Base-by-base conservation (phyloP, 2,888 invertebrate species). In the Tenthredo amoena region DNA sequence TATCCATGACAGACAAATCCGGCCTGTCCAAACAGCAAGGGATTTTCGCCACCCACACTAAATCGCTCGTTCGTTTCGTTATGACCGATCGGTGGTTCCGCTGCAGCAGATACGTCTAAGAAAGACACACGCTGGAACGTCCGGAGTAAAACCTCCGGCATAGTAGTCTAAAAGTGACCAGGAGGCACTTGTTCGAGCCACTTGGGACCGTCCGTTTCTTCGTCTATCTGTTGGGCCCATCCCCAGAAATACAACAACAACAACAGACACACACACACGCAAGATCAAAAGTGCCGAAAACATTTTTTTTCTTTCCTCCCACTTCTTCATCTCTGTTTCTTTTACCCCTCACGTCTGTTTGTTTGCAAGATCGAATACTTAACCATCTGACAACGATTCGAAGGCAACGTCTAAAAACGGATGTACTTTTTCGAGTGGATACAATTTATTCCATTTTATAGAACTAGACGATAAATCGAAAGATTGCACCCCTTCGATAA, bases 1-100 rank as follows among this genome's bases (percentile, higher is more conserved):
- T 83, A 83, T 83, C 83, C 83, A 83, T 83, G 83, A 83, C 83
- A 83, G 83, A 83, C 68, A 83, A 83, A 83, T 83, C 83, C 71
- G 82, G 40, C 83, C 83, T 83, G 83, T 83, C 83, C 68, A 83
- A 83, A 83, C 83, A 83, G 34, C 83, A 26, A 68, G 68, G 47
- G 65, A 18, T 71, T 83, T 83, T 68, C 21, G 83, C 26, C 83
- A 83, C 83, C 83, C 83, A 34, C 83, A 50, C 83, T 68, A 83
- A 83, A 83, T 83, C 50, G 83, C 34, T 68, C 2, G 43, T 83
- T 83, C 26, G 83, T 83, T 12, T 83, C 83, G 68, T 68, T 83
- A 83, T 83, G 83, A 83, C 83, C 83, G 68, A 68, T 68, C 47
- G 74, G 43, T 72, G 37, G 40, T 34, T 34, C 72, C 72, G 72